Conservation (phyloP, 2,888 invertebrate species). For the Agonopterix arenella region DNA sequence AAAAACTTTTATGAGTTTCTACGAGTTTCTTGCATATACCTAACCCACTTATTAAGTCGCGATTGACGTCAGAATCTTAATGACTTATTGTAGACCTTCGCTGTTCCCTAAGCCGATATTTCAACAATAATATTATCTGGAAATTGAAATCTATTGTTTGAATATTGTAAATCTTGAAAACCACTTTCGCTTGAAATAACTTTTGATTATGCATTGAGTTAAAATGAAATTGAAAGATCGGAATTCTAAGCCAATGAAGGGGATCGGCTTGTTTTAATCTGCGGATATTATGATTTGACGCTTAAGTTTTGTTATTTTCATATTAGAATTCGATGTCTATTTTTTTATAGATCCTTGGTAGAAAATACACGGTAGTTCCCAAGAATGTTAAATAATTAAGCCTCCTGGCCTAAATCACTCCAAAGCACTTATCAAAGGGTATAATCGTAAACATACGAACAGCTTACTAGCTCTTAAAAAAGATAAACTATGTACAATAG, state of each 20-base stretch:
- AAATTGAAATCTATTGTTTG: slow-evolving; percentile 15
- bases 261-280: background rate
- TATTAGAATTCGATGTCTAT: no score
- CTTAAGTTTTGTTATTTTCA: no score
- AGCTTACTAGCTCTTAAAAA: no score
- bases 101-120: slow-evolving; percentile 6
- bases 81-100: slow-evolving; percentile 29
- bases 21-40: slow-evolving; percentile 29
- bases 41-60: slow-evolving; percentile 20
- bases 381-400: no score
- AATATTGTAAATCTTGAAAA: slow-evolving; percentile 1
- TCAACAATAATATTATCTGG: slow-evolving; percentile 6
- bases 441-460: no score
- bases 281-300: no score
- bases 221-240: background rate
- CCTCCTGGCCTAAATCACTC: no score
- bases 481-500: no score
- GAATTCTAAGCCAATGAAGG: background rate
- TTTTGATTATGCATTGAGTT: background rate
- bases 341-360: no score
- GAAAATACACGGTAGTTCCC: no score
- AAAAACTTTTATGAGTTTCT: slow-evolving; percentile 52
- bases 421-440: no score
- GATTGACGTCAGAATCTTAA: slow-evolving; percentile 40
- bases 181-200: background rate